Evolutionary conservation across 2,888 invertebrate genomes (phyloP), one percentile per base, ranked within the genome.

Genomic region (Limnephilus marmoratus): DNA sequence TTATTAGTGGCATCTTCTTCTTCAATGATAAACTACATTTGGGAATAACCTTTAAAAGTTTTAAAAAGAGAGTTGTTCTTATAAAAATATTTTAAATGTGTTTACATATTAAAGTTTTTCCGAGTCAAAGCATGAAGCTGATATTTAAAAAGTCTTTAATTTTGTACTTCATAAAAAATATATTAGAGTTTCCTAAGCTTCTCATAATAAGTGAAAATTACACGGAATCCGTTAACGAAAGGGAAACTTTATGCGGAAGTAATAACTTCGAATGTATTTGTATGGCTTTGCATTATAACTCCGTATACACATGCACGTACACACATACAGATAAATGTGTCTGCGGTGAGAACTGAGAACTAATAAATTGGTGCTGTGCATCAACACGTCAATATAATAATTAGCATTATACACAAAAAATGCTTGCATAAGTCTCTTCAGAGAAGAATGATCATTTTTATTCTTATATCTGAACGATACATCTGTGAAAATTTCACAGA

Each of bases 241-340:
- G 53, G 87, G 87, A 87, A 87, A 87, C 53, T 87, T 4, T 31
- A 49, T 13, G 53, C 87, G 87, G 87, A 87, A 87, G 87, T 29
- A 85, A 85, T 41, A 85, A 24, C 85, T 13, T 13, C 9, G 41
- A 45, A 85, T 45, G 37, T 85, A 85, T 85, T 49, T 12, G 37
- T 85, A 85, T n/a, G 11, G n/a, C 81, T n/a, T 81, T n/a, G 45
- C 45, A 45, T 29, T 81, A 81, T 81, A 45, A 45, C 29, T 11
- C 3, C 9, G 29, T 31, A 31, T 31, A 31, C 81, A 29, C 31
- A n/a, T 81, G 18, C 9, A 12, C n/a, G 4, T 31, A 81, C n/a
- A 81, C n/a, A 81, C n/a, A 81, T 3, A n/a, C 3, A 53, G 53
- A 2, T 53, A 15, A 13, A 68, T 68, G 53, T 68, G 53, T 68